A percentile compares a stretch with the other conserved stretches of the same genome.
These are phyloP conservation scores for Baccha elongata DNA, from an alignment of 2,888 invertebrate species.

Conservation along the genomic window DNA sequence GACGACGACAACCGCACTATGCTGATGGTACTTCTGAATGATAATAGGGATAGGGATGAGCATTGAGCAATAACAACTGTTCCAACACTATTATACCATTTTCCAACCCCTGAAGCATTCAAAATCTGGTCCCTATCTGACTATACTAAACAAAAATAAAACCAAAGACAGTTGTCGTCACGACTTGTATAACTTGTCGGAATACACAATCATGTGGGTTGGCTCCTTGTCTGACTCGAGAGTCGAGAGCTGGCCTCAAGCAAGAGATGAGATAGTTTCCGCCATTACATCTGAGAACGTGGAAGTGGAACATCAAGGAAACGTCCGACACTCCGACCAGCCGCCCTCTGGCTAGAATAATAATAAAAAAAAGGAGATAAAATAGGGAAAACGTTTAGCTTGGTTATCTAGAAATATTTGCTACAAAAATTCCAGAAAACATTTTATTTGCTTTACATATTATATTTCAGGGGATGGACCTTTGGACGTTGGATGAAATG, in stretches of 20 bases:
- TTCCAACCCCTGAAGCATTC: constrained; percentile 25
- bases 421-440: constrained; percentile 12
- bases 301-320: constrained; percentile 52
- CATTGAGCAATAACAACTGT: constrained; percentile 51
- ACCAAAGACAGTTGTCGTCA: constrained; percentile 7
- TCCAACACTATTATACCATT: constrained; percentile 12
- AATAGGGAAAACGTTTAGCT: constrained; percentile 24
- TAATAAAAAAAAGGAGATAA: constrained; percentile 45
- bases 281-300: constrained; percentile 47
- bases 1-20: constrained; percentile 33
- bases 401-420: constrained; percentile 38
- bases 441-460: constrained; percentile 59
- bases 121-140: constrained; percentile 8
- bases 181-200: constrained; percentile 22
- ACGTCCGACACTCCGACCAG: constrained; percentile 15
- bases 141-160: neutral
- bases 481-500: constrained; percentile 2
- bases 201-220: constrained; percentile 30
- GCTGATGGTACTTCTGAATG: neutral
- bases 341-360: constrained; percentile 33
- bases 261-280: constrained; percentile 45
- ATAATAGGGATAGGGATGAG: constrained; percentile 34
- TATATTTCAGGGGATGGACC: constrained; percentile 35
- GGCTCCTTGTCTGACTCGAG: constrained; percentile 15
- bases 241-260: constrained; percentile 20